Conservation (phyloP, 2,113 vertebrate genomes). For the Petrocephalus zakoni region DNA sequence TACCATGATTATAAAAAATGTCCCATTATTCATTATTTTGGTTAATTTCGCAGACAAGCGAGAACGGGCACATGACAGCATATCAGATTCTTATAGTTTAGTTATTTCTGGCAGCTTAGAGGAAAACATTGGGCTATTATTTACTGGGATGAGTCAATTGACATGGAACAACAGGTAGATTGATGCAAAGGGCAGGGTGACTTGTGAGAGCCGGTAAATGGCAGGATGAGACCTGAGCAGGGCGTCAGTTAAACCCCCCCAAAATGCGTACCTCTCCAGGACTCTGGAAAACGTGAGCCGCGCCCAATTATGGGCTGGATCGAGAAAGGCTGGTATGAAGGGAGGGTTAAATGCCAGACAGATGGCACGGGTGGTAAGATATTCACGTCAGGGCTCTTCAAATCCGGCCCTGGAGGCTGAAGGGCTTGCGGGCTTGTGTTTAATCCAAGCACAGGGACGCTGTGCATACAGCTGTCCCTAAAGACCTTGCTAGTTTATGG, state of each 20-base stretch:
- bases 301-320: background rate
- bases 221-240: slow-evolving; percentile 10
- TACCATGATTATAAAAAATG: background rate
- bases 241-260: background rate
- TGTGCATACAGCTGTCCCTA: background rate
- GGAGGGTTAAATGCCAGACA: background rate
- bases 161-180: background rate
- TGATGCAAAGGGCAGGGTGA: background rate
- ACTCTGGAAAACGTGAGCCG: background rate
- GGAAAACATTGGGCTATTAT: background rate
- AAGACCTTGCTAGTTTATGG: background rate
- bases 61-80: background rate
- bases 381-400: background rate
- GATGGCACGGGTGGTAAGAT: background rate
- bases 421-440: background rate
- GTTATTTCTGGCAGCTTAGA: background rate
- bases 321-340: background rate
- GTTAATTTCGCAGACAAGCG: background rate
- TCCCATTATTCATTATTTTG: background rate
- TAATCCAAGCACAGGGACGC: background rate
- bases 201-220: background rate
- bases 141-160: background rate
- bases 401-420: background rate
- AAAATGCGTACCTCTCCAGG: background rate
- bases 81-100: background rate